Conservation (phyloP, 2,888 invertebrate species). For the Orthosia gracilis region DNA sequence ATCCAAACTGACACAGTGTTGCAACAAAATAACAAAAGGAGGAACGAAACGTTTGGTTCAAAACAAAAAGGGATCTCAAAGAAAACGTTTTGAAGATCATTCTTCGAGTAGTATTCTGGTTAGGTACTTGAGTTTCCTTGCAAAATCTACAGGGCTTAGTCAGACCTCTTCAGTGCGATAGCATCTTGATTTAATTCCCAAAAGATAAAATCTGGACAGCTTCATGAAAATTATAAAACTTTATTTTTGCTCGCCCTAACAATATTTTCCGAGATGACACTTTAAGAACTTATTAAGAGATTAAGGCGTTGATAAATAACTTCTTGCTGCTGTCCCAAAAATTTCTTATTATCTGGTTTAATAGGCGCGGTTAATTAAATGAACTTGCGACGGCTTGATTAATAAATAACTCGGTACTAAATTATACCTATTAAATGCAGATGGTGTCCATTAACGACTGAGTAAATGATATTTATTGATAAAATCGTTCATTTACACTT, state of each 20-base stretch:
- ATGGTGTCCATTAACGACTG: slow-evolving; percentile 41
- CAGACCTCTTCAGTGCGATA: neutral
- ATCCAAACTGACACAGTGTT: no score
- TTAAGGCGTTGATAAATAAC: slow-evolving; percentile 56
- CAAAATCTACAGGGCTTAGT: neutral
- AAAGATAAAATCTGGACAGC: slow-evolving; percentile 45
- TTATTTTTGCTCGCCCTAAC: slow-evolving; percentile 35
- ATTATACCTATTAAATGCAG: slow-evolving; percentile 41
- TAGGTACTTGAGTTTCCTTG: slow-evolving; percentile 1
- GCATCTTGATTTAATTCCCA: slow-evolving; percentile 54
- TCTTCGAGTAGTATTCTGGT: neutral
- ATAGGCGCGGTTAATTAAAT: slow-evolving; percentile 51
- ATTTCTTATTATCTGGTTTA: slow-evolving; percentile 39
- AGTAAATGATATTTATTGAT: slow-evolving; percentile 34
- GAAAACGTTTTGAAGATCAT: slow-evolving; percentile 11
- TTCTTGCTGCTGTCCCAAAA: slow-evolving; percentile 30
- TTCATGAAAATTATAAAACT: slow-evolving; percentile 38
- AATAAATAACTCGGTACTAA: slow-evolving; percentile 31
- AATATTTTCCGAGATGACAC: slow-evolving; percentile 54
- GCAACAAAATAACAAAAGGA: no score
- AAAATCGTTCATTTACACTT: slow-evolving; percentile 40
- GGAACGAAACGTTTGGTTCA: no score
- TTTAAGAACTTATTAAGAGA: slow-evolving; percentile 49
- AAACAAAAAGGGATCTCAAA: no score
- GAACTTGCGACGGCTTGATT: slow-evolving; percentile 34